Base-by-base conservation (phyloP, 2,888 invertebrate species). In the Stramonita haemastoma region DNA sequence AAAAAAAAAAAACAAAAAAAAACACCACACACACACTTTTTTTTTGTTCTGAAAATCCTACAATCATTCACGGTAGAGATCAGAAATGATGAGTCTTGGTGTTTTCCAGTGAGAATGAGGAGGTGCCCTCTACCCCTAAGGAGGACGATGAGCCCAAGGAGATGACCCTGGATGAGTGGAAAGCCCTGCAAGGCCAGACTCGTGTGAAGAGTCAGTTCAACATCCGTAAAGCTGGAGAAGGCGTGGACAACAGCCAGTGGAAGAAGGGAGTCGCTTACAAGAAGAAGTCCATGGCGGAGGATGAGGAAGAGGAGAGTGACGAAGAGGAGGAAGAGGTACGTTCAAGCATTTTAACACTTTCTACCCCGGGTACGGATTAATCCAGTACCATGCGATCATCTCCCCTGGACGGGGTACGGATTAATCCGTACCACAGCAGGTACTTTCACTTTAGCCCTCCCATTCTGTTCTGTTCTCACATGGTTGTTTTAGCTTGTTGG, bases 121-220 rank as follows among this genome's bases (percentile, higher is more conserved):
- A 92, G 86, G 91, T 56, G 87, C 91, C 90, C 60, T 91, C 90
- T 77, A 91, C 91, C 11, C 91, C 91, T 22, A 92, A 91, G n/a
- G 94, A 94, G 83, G 98, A 98, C 94, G 98, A 98, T 93, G 98
- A 98, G 96, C 97, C 98, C 87, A 97, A 98, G 94, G 98, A 98
- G 96, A 97, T 99, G 96, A 99, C 99, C 73, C 97, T 99, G 93
- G 99, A 99, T 95, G 99, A 99, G 97, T 99, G 98, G 97, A 98
- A 98, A 96, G 98, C 98, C 90, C 97, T 98, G 94, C 98, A 98
- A 94, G 93, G 93, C n/a, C 95, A 97, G 95, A 97, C 97, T 89
- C 97, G 98, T 93, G 97, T 97, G 91, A 98, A 98, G 96, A 98
- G 98, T 87, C 97, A 98, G 94, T 99, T 97, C 96, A 99, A 99